Conservation (phyloP, 2,797 vertebrate species). For the Halcyon leucocephala region DNA sequence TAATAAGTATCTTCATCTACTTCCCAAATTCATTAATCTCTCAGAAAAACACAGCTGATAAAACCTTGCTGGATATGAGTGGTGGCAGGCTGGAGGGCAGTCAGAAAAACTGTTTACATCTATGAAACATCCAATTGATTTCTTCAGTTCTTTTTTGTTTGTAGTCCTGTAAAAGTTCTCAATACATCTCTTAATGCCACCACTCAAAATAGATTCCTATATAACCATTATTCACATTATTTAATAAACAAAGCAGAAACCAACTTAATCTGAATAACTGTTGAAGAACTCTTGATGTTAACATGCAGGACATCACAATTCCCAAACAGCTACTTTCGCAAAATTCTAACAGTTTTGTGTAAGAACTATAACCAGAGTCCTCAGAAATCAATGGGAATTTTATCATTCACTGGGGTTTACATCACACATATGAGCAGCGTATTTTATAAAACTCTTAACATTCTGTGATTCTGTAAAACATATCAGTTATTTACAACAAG, state of each 20-base stretch:
- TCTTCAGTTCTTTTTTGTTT: conserved; percentile 3
- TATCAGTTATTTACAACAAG: neutral
- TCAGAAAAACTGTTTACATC: neutral
- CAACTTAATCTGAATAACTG: neutral
- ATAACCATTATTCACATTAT: neutral
- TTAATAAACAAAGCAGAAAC: conserved; percentile 32
- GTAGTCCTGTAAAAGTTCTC: neutral
- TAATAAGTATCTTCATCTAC: neutral
- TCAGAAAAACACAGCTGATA: neutral
- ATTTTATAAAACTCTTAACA: neutral
- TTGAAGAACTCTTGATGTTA: neutral
- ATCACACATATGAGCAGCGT: neutral
- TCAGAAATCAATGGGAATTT: neutral
- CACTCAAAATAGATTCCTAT: neutral
- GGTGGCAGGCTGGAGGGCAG: neutral
- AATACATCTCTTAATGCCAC: neutral
- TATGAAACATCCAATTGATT: neutral
- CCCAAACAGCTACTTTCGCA: neutral
- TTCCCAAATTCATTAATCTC: neutral
- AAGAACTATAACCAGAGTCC: neutral
- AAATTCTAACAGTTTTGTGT: neutral
- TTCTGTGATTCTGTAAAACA: neutral
- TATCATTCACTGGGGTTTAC: neutral
- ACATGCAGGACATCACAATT: neutral
- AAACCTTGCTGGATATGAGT: neutral